A percentile compares a stretch with the other conserved stretches of the same genome.
Conservation (phyloP, 2,888 invertebrate genomes). For the Drosophila paracracens region DNA sequence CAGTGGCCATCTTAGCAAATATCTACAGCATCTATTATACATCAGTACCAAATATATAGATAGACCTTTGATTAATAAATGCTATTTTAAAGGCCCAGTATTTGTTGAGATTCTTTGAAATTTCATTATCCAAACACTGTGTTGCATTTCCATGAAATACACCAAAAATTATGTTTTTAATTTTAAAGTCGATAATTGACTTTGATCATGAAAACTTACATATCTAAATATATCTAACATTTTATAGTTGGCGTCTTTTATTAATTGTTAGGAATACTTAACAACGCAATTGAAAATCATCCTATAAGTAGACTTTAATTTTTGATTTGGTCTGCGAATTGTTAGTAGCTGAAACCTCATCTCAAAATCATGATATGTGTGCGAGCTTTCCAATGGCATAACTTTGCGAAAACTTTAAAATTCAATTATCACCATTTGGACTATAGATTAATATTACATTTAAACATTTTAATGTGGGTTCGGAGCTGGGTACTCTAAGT, state of each 20-base stretch:
- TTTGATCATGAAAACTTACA: background rate
- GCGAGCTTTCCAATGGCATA: too few species aligned
- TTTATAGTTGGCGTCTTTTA: background rate
- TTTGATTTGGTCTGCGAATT: background rate
- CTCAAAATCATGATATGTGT: too few species aligned
- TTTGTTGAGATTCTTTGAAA: background rate
- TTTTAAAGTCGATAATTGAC: too few species aligned
- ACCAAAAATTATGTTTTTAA: background rate
- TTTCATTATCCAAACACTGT: constrained; percentile 8
- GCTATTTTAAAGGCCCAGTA: background rate
- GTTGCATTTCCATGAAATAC: background rate
- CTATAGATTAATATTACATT: too few species aligned
- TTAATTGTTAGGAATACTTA: background rate
- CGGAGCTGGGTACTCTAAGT: background rate
- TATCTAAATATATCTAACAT: background rate
- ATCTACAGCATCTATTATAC: background rate
- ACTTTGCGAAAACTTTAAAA: too few species aligned
- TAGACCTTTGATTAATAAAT: background rate
- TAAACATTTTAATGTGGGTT: background rate
- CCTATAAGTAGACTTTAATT: constrained; percentile 15
- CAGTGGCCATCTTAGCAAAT: constrained; percentile 8
- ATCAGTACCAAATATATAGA: background rate
- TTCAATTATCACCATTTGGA: too few species aligned
- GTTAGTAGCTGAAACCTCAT: background rate
- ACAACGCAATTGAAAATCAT: background rate